Evolutionary conservation across 1,140 invertebrate species (phyloP).

Genomic region (Lasaia peninsularis): DNA sequence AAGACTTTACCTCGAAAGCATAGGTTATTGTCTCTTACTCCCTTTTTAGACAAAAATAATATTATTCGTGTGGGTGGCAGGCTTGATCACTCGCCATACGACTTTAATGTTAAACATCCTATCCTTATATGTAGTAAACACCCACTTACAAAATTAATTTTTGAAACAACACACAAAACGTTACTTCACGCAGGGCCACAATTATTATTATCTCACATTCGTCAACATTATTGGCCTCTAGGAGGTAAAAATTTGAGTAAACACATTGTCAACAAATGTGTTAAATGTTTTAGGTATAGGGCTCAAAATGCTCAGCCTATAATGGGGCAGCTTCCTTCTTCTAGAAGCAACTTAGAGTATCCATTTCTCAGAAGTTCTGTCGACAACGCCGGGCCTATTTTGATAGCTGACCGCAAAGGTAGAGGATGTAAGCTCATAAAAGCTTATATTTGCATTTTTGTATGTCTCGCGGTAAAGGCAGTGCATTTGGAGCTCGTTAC

Average conservation of each 20-base stretch:
- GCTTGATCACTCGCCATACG: slow-evolving; percentile 26
- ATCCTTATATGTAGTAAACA: slow-evolving; percentile 24
- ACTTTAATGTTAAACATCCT: slow-evolving; percentile 29
- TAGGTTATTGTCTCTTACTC: slow-evolving; percentile 21
- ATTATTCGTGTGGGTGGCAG: slow-evolving; percentile 30
- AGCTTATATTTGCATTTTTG: slow-evolving; percentile 12
- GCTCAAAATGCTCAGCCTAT: neutral
- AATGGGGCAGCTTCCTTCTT: slow-evolving; percentile 15
- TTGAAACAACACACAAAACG: slow-evolving; percentile 12
- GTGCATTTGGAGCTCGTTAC: no score
- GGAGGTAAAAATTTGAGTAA: slow-evolving; percentile 18
- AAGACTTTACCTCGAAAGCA: slow-evolving; percentile 8
- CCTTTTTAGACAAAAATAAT: slow-evolving; percentile 23
- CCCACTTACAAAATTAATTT: slow-evolving; percentile 18
- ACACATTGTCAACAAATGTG: slow-evolving; percentile 8
- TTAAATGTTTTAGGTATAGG: slow-evolving; percentile 10
- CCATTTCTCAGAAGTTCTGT: slow-evolving; percentile 13
- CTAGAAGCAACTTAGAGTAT: slow-evolving; percentile 13
- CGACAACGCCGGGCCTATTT: slow-evolving; percentile 10
- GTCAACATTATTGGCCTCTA: slow-evolving; percentile 18
- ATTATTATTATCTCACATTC: slow-evolving; percentile 6
- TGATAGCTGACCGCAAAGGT: slow-evolving; percentile 17
- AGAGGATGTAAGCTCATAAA: slow-evolving; percentile 19
- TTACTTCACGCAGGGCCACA: slow-evolving; percentile 9
- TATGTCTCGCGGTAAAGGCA: no score